Evolutionary conservation across 2,888 invertebrate species (phyloP).

Genomic region (Chrysolina haemoptera): DNA sequence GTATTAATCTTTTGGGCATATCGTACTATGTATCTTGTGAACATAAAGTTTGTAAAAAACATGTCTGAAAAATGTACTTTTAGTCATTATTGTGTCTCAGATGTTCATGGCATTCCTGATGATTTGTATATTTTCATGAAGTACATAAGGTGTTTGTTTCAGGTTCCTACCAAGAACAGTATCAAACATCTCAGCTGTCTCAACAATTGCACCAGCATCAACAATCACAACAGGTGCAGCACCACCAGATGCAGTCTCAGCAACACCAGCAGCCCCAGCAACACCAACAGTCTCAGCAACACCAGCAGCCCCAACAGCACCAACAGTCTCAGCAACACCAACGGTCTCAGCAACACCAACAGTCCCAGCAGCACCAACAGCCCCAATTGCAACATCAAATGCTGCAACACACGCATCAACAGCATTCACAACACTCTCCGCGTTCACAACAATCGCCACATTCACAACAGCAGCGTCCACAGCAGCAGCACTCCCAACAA

Average conservation of each 20-base stretch:
- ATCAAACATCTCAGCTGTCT: conserved; percentile 31
- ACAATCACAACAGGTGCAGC: conserved; percentile 12
- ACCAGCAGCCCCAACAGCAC: conserved; percentile 38
- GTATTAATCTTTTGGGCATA: too few relatives aligned
- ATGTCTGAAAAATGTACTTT: too few relatives aligned
- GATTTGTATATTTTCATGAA: too few relatives aligned
- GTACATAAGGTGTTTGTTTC: not conserved
- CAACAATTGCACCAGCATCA: conserved; percentile 24
- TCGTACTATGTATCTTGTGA: too few relatives aligned
- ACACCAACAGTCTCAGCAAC: conserved; percentile 19
- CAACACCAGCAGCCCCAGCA: conserved; percentile 13
- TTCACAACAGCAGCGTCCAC: conserved; percentile 8
- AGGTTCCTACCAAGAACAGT: conserved; percentile 44
- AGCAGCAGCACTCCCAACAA: conserved; percentile 19
- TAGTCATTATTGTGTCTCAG: too few relatives aligned
- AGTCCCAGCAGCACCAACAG: not conserved
- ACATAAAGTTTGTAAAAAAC: too few relatives aligned
- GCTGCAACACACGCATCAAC: conserved; percentile 14
- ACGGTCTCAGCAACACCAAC: conserved; percentile 11
- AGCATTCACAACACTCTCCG: not conserved
- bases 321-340: conserved; percentile 30
- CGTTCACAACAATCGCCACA: conserved; percentile 27
- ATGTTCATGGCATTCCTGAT: too few relatives aligned
- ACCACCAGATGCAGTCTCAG: conserved; percentile 23
- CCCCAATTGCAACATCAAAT: not conserved